These are phyloP conservation scores for Lutraria lutraria DNA, from an alignment of 2,888 invertebrate genomes.

Conservation along the genomic window DNA sequence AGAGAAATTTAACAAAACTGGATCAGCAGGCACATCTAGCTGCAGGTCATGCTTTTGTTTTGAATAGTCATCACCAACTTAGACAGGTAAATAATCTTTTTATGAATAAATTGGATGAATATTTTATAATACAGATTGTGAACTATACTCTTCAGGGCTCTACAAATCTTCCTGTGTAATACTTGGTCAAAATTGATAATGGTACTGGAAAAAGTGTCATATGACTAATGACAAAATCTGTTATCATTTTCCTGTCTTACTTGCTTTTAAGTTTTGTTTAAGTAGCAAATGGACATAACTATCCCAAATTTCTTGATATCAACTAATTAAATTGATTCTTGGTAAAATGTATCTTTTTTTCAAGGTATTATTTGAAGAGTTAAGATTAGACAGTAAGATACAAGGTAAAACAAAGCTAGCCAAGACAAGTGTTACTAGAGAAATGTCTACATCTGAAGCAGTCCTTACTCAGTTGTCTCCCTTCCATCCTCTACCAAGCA, in stretches of 20 bases:
- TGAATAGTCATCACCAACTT: constrained; percentile 82
- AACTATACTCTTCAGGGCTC: no score
- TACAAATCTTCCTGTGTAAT: no score
- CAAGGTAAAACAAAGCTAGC: constrained; percentile 74
- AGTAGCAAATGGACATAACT: no score
- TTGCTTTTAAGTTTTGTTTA: no score
- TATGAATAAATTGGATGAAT: background rate
- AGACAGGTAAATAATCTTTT: constrained; percentile 75
- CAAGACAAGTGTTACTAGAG: constrained; percentile 78
- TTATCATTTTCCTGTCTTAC: no score
- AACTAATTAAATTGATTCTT: no score
- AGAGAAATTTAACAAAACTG: constrained; percentile 76
- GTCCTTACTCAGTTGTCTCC: constrained; percentile 78
- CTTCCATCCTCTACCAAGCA: constrained; percentile 81
- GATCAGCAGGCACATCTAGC: constrained; percentile 76
- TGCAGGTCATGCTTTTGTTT: constrained; percentile 77
- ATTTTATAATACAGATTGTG: background rate
- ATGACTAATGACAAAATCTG: no score
- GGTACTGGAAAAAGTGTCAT: no score
- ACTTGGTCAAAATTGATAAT: no score
- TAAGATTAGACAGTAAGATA: constrained; percentile 81
- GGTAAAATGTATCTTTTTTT: no score
- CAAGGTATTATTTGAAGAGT: constrained; percentile 83
- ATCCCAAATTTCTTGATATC: no score
- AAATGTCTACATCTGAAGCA: constrained; percentile 84